phyloP scores from a whole-genome alignment of 2,113 vertebrate species.

The Oenanthe melanoleuca region DNA sequence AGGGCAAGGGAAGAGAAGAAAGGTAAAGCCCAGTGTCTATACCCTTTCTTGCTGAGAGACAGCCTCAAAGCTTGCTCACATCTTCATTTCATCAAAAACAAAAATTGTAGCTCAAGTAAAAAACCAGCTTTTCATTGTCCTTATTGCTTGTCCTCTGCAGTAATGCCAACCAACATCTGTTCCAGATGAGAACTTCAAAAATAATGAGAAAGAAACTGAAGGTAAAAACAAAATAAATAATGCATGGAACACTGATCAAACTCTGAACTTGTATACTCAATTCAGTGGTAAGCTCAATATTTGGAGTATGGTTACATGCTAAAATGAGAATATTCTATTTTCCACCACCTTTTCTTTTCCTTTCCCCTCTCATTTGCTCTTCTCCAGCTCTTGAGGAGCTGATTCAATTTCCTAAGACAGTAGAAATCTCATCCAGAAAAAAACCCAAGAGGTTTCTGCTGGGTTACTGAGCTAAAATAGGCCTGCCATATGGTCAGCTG shows the following conservation, averaged over 20 bases:
- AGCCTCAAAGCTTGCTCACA: neutral
- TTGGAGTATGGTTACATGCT: neutral
- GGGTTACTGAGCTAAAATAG: slow-evolving; percentile 25
- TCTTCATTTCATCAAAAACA: neutral
- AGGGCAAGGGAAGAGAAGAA: neutral
- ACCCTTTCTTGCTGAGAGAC: neutral
- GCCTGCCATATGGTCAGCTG: slow-evolving; percentile 25
- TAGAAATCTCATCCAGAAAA: neutral
- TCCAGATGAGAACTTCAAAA: neutral
- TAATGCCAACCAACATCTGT: neutral
- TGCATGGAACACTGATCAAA: neutral
- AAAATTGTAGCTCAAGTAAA: neutral
- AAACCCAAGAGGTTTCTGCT: neutral
- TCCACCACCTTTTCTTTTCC: neutral
- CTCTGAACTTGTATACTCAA: neutral
- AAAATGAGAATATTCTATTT: neutral
- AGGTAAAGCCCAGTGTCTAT: neutral
- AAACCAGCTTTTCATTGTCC: neutral
- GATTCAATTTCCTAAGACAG: neutral
- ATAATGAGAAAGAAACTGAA: slow-evolving; percentile 1
- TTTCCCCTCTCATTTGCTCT: neutral
- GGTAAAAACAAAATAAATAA: neutral
- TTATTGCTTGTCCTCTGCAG: neutral
- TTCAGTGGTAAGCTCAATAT: neutral
- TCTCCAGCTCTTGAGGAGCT: neutral